Base-by-base conservation (phyloP, 2,113 vertebrate species). In the Macroglossus sobrinus region DNA sequence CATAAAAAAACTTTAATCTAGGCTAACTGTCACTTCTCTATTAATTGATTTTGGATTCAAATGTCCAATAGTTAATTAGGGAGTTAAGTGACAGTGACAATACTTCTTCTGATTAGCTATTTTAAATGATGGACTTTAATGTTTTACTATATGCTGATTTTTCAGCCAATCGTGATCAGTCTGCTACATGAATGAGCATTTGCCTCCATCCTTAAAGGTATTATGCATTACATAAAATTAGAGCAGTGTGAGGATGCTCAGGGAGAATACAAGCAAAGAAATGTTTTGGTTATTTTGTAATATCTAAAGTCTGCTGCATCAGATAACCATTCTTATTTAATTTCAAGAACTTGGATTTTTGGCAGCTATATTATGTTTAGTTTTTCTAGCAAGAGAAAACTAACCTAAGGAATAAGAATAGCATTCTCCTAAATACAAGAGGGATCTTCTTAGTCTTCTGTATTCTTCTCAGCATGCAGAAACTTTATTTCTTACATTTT, bases 1-100 rank as follows among this genome's bases (percentile, higher is more conserved):
- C 30, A 94, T 30, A 24, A 97, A 88, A 64, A 61, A 84, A 28
- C 90, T 92, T 96, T 96, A 75, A 96, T 87, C 57, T 91, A 66
- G 15, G 50, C 12, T 96, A 97, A 96, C 84, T 3, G 2, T 38
- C 14, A 47, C 33, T 96, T 96, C 86, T 63, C 75, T 94, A n/a
- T 95, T 78, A 24, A 16, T 21, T 78, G 18, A 90, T 95, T 97
- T 85, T 74, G 64, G 55, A 26, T 12, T 86, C 75, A 55, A 93
- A 82, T 93, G 16, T 18, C 30, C 13, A 30, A 50, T 26, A 79
- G 61, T 43, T 84, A 95, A 89, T 72, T 33, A 95, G 47, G 50
- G 55, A 84, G 74, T 76, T 95, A 96, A 64, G 7, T 79, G 79
- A 33, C 45, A 79, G 10, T 57, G 0, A 69, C 92, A 96, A 94